Percentiles rank a stretch among this genome's conserved stretches.
Conservation (phyloP, 2,888 invertebrate genomes). For the Cryptocheilus praepositus region DNA sequence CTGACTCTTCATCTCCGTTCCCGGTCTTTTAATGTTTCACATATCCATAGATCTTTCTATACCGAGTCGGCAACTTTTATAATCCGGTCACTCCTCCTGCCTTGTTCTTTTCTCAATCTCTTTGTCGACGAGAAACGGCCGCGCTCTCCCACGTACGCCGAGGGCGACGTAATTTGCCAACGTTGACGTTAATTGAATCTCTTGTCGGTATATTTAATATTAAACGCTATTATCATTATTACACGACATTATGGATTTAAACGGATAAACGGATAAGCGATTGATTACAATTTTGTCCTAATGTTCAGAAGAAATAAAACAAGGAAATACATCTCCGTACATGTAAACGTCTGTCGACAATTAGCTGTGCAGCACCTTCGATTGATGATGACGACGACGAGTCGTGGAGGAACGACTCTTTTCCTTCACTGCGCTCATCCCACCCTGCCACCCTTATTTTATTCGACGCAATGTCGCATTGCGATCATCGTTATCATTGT, state of each 20-base stretch:
- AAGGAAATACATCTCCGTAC: conserved; percentile 55
- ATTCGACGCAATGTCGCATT: not conserved
- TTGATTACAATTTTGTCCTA: conserved; percentile 70
- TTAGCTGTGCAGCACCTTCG: not conserved
- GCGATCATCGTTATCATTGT: conserved; percentile 14
- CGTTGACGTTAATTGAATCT: conserved; percentile 58
- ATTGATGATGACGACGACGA: too few relatives aligned
- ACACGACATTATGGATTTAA: conserved; percentile 67
- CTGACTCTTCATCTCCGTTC: too few relatives aligned
- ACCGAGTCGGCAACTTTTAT: not conserved
- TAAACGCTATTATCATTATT: conserved; percentile 66
- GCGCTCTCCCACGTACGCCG: conserved; percentile 1
- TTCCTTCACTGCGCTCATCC: too few relatives aligned
- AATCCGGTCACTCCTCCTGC: not conserved
- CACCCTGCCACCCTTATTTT: too few relatives aligned
- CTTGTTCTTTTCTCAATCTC: not conserved
- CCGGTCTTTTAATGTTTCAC: too few relatives aligned
- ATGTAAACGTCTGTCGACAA: conserved; percentile 25
- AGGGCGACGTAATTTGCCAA: conserved; percentile 46
- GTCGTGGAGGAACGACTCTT: too few relatives aligned
- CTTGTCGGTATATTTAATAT: conserved; percentile 68
- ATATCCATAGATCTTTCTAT: too few relatives aligned
- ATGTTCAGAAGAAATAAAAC: conserved; percentile 68
- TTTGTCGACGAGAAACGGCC: conserved; percentile 1
- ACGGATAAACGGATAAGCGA: conserved; percentile 60